These are phyloP conservation scores for Galerucella pusilla DNA, from an alignment of 2,888 invertebrate species.

Conservation along the genomic window DNA sequence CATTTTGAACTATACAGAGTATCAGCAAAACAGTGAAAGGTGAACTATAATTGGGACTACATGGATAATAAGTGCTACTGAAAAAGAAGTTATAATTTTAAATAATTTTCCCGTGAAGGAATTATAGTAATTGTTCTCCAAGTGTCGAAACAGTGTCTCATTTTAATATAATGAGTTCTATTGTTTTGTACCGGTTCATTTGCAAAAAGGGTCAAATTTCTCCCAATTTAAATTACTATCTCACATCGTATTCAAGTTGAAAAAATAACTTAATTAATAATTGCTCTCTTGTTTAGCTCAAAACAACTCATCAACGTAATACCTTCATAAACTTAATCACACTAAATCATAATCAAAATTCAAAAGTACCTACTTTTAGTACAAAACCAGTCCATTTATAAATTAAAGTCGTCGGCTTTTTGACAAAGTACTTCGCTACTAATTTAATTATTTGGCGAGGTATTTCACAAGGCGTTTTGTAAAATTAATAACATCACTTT, in stretches of 20 bases:
- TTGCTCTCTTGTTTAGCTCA: not conserved
- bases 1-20: too few species aligned
- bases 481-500: slow-evolving; percentile 49
- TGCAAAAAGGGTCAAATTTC: too few species aligned
- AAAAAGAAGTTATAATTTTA: too few species aligned
- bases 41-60: too few species aligned
- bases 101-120: too few species aligned
- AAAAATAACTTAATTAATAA: slow-evolving; percentile 17
- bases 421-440: slow-evolving; percentile 41
- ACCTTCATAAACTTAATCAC: slow-evolving; percentile 13
- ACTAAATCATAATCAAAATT: slow-evolving; percentile 25
- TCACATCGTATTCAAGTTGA: slow-evolving; percentile 2
- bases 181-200: too few species aligned
- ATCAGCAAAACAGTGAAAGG: too few species aligned
- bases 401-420: slow-evolving; percentile 44
- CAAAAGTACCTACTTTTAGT: not conserved
- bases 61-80: too few species aligned
- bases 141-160: too few species aligned
- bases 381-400: slow-evolving; percentile 34
- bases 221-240: too few species aligned
- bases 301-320: slow-evolving; percentile 18
- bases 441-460: slow-evolving; percentile 49
- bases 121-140: too few species aligned
- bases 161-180: too few species aligned
- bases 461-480: slow-evolving; percentile 44